Base-by-base conservation (phyloP, 2,797 vertebrate genomes). In the Channallabes apus region DNA sequence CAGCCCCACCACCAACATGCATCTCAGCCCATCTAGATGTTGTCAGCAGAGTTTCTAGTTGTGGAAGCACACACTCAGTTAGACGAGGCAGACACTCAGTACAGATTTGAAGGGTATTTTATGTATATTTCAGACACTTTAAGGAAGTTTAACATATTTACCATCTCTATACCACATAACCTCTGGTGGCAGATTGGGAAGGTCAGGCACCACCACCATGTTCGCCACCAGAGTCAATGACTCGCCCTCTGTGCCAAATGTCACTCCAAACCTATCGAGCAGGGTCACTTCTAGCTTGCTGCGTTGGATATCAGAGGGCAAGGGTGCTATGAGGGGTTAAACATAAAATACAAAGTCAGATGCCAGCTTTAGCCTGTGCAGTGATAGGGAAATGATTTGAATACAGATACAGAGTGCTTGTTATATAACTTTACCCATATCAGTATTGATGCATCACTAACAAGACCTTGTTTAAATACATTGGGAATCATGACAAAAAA, bases 81-180 rank as follows among this genome's bases (percentile, higher is more conserved):
- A 84, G 14, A 35, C 7, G 6, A 80, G 24, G 38, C 3, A 38
- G 46, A 75, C 9, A 17, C 4, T 51, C 5, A 56, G 22, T 64
- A 67, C 62, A 65, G 29, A 68, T 32, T 41, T n/a, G 29, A 62
- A 54, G 3, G 3, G 1, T 38, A 24, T 78, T 67, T 65, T 14
- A 12, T 14, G 51, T 54, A 27, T 76, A 11, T 82, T 46, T 46
- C 22, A n/a, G 1, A 14, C 32, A 9, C 11, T 41, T 73, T 27
- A n/a, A 51, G 11, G 6, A 59, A 59, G 24, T 51, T 24, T 0
- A 80, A 24, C 32, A 38, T 46, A 69, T 68, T 95, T 88, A 98
- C 97, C 96, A 2, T 99, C 98, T 93, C 97, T 94, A 89, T 97
- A 99, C 98, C 98, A 99, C 91, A 98, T 96, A 29, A 90, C 95